Evolutionary conservation across 2,888 invertebrate species (phyloP).

Genomic region (Toxonevra muliebris): DNA sequence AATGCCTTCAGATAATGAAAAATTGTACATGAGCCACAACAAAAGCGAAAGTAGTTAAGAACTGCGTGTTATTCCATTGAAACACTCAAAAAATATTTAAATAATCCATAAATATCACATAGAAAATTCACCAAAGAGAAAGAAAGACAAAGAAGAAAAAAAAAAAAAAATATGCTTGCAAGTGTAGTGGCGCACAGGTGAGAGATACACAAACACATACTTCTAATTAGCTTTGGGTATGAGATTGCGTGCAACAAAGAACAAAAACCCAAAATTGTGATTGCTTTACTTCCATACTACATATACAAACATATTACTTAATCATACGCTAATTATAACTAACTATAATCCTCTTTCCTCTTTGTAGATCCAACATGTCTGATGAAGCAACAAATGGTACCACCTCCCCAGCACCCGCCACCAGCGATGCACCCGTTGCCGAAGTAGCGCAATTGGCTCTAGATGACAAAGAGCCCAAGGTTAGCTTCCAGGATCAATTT

Average conservation of each 20-base stretch:
- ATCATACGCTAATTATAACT: not conserved
- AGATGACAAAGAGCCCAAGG: slow-evolving; percentile 56
- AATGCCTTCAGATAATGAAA: not conserved
- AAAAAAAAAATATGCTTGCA: slow-evolving; percentile 44
- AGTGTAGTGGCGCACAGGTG: slow-evolving; percentile 54
- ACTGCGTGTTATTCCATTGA: too few relatives aligned
- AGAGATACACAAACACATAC: slow-evolving; percentile 28
- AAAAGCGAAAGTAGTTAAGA: not conserved
- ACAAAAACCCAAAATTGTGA: not conserved
- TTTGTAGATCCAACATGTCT: slow-evolving; percentile 50
- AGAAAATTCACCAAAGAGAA: not conserved
- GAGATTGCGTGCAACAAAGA: slow-evolving; percentile 1
- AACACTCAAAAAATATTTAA: too few relatives aligned
- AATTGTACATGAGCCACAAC: not conserved
- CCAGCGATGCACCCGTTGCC: slow-evolving; percentile 53
- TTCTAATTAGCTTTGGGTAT: not conserved
- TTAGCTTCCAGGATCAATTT: slow-evolving; percentile 74
- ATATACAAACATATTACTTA: not conserved
- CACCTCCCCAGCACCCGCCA: slow-evolving; percentile 39
- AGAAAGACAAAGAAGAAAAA: slow-evolving; percentile 7
- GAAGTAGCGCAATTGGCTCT: slow-evolving; percentile 62
- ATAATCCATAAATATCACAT: too few relatives aligned
- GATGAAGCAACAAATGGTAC: slow-evolving; percentile 51
- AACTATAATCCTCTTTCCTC: slow-evolving; percentile 7
- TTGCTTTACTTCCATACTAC: not conserved